A percentile compares a stretch with the other conserved stretches of the same genome.
phyloP scores from a whole-genome alignment of 2,888 invertebrate species.

The Coronaproctus castanopsis region DNA sequence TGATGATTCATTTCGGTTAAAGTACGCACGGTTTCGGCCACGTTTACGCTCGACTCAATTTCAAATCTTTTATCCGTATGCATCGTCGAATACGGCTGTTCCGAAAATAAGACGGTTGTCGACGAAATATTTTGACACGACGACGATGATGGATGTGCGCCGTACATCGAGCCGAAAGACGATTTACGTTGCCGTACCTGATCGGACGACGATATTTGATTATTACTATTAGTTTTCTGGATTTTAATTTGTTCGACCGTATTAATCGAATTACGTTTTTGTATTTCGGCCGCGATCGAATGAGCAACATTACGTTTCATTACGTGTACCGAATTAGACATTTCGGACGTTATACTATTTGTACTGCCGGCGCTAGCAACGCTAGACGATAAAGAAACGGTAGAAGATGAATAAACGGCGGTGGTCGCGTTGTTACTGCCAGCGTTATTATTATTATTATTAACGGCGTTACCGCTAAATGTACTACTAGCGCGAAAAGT shows the following conservation, averaged over 20 bases:
- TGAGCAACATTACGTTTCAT: conserved; percentile 14
- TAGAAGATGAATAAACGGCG: background rate
- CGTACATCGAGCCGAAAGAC: background rate
- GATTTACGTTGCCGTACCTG: conserved; percentile 13
- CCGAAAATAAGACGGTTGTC: background rate
- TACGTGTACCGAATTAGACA: background rate
- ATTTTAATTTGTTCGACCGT: background rate
- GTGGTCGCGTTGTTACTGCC: background rate
- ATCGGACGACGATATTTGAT: conserved; percentile 6
- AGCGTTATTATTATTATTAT: too few relatives aligned
- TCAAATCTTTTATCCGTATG: conserved; percentile 11
- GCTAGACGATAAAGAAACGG: background rate
- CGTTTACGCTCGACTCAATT: conserved; percentile 24
- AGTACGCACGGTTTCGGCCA: conserved; percentile 70
- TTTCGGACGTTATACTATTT: background rate
- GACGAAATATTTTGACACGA: background rate
- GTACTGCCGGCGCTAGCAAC: background rate
- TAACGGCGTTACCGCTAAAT: background rate
- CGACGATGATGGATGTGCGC: background rate
- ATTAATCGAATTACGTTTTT: conserved; percentile 15
- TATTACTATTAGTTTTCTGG: background rate
- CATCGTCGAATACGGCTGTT: background rate
- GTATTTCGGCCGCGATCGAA: conserved; percentile 16
- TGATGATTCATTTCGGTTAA: conserved; percentile 66
- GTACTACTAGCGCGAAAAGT: background rate